Percentiles rank a stretch among this genome's conserved stretches.
Conservation (phyloP, 2,888 invertebrate species). For the Phytoseiulus persimilis region DNA sequence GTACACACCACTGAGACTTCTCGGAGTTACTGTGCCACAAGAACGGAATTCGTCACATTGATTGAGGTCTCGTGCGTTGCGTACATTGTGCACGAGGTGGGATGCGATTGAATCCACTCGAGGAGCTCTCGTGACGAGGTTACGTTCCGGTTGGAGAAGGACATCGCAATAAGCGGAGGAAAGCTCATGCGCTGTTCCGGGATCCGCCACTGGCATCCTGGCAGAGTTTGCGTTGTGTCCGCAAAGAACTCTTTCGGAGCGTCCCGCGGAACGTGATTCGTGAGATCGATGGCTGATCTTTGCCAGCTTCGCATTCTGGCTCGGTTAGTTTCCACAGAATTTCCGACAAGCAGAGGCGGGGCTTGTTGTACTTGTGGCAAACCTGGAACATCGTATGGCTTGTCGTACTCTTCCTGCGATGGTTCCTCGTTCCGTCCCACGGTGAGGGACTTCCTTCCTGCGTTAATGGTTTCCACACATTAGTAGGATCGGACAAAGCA, state of each 20-base stretch:
- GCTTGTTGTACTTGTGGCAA: neutral
- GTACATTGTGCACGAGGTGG: neutral
- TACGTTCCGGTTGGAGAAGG: neutral
- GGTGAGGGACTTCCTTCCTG: neutral
- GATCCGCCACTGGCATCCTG: neutral
- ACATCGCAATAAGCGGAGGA: neutral
- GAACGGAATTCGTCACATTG: neutral
- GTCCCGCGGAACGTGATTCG: neutral
- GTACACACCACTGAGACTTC: neutral
- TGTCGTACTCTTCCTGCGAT: neutral
- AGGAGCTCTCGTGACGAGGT: neutral
- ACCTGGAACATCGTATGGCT: neutral
- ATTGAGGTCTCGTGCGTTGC: neutral
- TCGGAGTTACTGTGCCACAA: neutral
- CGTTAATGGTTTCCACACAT: neutral
- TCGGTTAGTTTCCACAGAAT: neutral
- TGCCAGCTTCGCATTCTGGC: neutral
- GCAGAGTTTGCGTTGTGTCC: neutral
- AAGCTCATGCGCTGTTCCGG: neutral
- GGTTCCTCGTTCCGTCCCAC: neutral
- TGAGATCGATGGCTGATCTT: neutral
- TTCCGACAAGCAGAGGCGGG: neutral
- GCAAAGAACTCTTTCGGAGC: neutral
- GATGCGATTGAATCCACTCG: neutral
- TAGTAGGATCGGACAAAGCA: neutral